phyloP scores from a whole-genome alignment of 2,113 vertebrate genomes.

The Nyctereutes procyonoides region DNA sequence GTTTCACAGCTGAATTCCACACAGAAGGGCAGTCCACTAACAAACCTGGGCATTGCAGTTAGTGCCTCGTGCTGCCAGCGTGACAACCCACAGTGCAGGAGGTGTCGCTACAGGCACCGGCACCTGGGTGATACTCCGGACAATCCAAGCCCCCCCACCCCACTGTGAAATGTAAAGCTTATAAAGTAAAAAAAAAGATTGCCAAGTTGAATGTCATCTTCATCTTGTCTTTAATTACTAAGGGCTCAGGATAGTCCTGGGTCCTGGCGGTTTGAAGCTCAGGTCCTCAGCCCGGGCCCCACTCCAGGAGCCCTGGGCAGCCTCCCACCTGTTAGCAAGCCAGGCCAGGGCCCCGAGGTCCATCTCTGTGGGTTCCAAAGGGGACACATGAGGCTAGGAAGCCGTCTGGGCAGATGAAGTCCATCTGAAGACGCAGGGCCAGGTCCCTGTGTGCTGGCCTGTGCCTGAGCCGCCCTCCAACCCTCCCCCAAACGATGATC shows the following conservation, averaged over 20 bases:
- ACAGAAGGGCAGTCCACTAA: accelerated
- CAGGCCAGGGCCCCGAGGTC: neutral
- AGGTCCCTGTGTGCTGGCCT: accelerated
- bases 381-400: neutral
- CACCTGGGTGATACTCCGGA: accelerated
- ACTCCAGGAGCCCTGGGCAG: neutral
- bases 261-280: accelerated
- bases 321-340: neutral
- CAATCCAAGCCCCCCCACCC: too few relatives aligned
- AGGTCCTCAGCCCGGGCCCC: neutral
- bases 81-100: accelerated
- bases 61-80: accelerated
- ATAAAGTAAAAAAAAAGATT: accelerated
- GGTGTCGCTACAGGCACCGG: accelerated
- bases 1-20: accelerated
- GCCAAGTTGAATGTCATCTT: accelerated
- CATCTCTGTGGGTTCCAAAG: neutral
- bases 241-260: neutral
- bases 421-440: accelerated
- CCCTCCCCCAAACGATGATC: too few relatives aligned
- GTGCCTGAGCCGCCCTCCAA: too few relatives aligned
- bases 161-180: neutral
- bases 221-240: neutral
- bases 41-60: accelerated
- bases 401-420: neutral